phyloP scores from a whole-genome alignment of 2,888 invertebrate genomes.

The Drosophila yooni region DNA sequence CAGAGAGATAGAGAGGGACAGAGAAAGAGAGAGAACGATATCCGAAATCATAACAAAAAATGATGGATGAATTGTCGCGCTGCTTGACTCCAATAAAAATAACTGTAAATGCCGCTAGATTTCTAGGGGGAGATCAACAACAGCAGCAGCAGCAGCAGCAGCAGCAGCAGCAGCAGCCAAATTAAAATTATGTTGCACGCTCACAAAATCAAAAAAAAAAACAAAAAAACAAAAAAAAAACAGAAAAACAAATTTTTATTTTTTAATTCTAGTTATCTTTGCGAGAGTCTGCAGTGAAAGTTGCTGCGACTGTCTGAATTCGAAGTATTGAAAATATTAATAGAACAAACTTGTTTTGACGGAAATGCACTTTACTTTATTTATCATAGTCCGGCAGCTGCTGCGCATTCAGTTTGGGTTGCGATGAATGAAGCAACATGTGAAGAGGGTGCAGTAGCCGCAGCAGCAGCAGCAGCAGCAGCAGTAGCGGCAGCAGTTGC shows the following conservation, averaged over 20 bases:
- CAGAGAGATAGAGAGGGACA: neutral
- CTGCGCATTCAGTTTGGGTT: slow-evolving; percentile 61
- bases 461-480: neutral
- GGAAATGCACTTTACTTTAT: slow-evolving; percentile 81
- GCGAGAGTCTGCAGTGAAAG: slow-evolving; percentile 70
- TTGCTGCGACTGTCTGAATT: slow-evolving; percentile 75
- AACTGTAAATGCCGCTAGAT: slow-evolving; percentile 77
- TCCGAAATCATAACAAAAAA: slow-evolving; percentile 80
- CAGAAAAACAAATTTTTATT: slow-evolving; percentile 30
- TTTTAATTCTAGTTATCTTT: slow-evolving; percentile 77
- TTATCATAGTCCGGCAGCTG: slow-evolving; percentile 75
- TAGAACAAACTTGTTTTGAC: slow-evolving; percentile 81
- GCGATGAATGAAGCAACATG: slow-evolving; percentile 81
- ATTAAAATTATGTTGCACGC: slow-evolving; percentile 72
- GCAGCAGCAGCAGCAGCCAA: slow-evolving; percentile 50
- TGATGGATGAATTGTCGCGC: slow-evolving; percentile 82
- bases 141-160: slow-evolving; percentile 33
- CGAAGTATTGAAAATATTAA: slow-evolving; percentile 82
- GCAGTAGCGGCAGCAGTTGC: neutral
- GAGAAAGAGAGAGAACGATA: slow-evolving; percentile 25
- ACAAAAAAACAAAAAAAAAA: slow-evolving; percentile 5
- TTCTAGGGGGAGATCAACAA: slow-evolving; percentile 74
- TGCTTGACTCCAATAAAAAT: slow-evolving; percentile 82
- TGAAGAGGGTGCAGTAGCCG: slow-evolving; percentile 64
- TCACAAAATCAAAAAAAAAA: slow-evolving; percentile 14